Conservation (phyloP, 2,888 invertebrate genomes). For the Andrena haemorrhoa region DNA sequence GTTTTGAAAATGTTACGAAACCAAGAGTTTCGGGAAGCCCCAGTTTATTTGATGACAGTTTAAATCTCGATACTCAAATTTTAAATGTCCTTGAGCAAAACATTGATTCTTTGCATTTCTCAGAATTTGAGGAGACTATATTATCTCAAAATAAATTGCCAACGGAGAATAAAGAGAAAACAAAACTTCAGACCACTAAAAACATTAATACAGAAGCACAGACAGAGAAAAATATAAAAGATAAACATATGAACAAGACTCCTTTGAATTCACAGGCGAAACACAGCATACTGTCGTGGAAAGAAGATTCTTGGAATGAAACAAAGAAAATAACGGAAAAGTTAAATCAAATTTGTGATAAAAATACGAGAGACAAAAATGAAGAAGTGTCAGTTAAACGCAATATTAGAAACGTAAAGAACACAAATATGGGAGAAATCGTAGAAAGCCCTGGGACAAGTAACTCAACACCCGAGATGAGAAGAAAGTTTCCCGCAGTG, state of each 20-base stretch:
- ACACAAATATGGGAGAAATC: conserved; percentile 36
- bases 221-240: conserved; percentile 7
- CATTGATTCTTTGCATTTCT: conserved; percentile 72
- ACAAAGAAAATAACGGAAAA: conserved; percentile 60
- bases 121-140: conserved; percentile 71
- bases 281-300: conserved; percentile 68
- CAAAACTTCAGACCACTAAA: background rate
- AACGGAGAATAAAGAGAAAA: background rate
- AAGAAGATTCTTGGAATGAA: conserved; percentile 77
- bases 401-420: conserved; percentile 46
- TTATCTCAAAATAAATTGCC: conserved; percentile 25
- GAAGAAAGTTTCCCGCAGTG: conserved; percentile 13
- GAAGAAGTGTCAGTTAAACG: conserved; percentile 11
- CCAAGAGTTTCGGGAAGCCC: conserved; percentile 81
- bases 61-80: conserved; percentile 86
- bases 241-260: conserved; percentile 14
- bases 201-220: background rate
- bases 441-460: conserved; percentile 26
- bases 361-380: conserved; percentile 31
- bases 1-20: conserved; percentile 22
- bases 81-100: conserved; percentile 85
- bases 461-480: conserved; percentile 23
- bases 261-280: conserved; percentile 29
- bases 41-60: conserved; percentile 87
- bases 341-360: conserved; percentile 21